Evolutionary conservation across 2,888 invertebrate genomes (phyloP), one percentile per base, ranked within the genome.

Genomic region (Hemithea aestivaria): DNA sequence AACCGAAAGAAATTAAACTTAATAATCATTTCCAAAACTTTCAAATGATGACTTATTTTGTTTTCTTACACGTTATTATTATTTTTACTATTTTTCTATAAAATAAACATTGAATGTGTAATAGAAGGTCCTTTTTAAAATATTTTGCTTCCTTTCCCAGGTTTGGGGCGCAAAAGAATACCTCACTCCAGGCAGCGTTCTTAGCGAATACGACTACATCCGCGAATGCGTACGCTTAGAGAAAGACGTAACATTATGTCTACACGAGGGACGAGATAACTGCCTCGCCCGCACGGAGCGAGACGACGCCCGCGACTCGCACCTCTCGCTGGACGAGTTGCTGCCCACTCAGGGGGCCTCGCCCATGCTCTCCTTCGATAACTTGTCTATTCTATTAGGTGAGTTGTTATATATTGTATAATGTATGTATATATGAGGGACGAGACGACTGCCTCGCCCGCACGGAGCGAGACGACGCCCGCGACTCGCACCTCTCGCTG

Each of bases 161-260:
- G 95, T 96, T 33, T 92, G 93, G 89, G 97, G 97, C 9, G 90
- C 95, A 40, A 91, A 94, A 34, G 98, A 98, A 78, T 98, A 97
- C 84, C 79, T 98, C 21, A 92, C 93, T 0, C 92, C 94, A 7
- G 93, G 95, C 34, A 94, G 95, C 21, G 90, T 91, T 7, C 89
- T 98, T 20, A 93, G 94, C 45, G 96, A 97, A 70, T 95, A 97
- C 73, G 96, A 96, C 72, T 97, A 97, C 70, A 93, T 98, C 36
- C 96, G 98, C 61, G 93, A 94, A 60, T 97, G 98, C 72, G 93
- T 97, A 40, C 97, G 98, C 65, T 79, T 97, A 62, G 97, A 98
- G 70, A 92, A 93, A 66, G 97, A 97, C 75, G 94, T 97, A 1
- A 87, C 90, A 22, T 72, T 95, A 44, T 91, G 90, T 32, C 70